phyloP scores from a whole-genome alignment of 2,797 vertebrate species.

The Alcedo atthis region DNA sequence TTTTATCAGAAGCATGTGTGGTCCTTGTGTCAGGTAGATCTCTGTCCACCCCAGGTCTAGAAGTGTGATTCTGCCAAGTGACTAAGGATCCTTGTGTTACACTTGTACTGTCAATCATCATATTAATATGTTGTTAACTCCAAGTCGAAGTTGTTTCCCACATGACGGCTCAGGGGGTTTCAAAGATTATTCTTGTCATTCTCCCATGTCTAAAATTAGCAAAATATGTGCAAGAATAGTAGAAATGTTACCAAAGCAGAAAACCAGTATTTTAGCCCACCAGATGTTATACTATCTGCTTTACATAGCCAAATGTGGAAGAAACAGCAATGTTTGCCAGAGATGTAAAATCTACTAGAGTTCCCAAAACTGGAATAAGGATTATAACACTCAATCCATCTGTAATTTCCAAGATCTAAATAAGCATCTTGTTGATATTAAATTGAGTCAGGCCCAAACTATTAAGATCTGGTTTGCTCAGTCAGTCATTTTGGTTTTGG shows the following conservation, averaged over 20 bases:
- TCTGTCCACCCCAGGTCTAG: not conserved
- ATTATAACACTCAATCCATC: not conserved
- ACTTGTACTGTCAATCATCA: not conserved
- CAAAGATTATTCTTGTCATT: not conserved
- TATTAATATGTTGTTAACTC: not conserved
- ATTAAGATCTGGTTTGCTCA: not conserved
- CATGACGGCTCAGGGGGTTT: not conserved
- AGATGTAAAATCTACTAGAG: not conserved
- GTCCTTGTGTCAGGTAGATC: not conserved
- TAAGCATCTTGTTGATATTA: slow-evolving; percentile 11
- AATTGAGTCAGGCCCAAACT: not conserved
- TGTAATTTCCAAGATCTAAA: slow-evolving; percentile 4
- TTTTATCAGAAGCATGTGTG: not conserved
- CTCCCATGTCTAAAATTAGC: not conserved
- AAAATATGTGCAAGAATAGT: not conserved
- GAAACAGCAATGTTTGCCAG: not conserved
- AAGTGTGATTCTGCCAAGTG: not conserved
- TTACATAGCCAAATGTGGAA: not conserved
- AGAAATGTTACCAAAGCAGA: not conserved
- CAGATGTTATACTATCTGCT: not conserved
- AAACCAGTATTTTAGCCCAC: not conserved
- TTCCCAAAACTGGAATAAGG: not conserved
- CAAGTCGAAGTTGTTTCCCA: not conserved
- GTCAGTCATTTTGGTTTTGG: slow-evolving; percentile 25
- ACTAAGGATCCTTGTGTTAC: not conserved